Evolutionary conservation across 2,888 invertebrate genomes (phyloP).

Genomic region (Oligia strigilis): DNA sequence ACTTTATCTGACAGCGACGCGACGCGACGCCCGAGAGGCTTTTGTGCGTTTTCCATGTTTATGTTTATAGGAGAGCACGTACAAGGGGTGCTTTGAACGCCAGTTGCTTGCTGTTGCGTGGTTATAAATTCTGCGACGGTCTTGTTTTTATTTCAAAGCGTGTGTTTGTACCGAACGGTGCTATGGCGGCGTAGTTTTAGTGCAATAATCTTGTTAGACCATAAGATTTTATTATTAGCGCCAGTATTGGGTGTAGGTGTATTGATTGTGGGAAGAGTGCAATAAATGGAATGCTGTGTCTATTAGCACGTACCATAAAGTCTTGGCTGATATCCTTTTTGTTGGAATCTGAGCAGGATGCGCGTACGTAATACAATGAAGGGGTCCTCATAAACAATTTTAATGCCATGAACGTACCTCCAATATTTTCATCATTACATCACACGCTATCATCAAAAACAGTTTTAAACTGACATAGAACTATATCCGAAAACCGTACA

Average conservation of each 20-base stretch:
- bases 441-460: not conserved
- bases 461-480: constrained; percentile 29
- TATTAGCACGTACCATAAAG: constrained; percentile 34
- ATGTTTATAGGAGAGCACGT: constrained; percentile 90
- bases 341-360: not conserved
- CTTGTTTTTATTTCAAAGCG: constrained; percentile 84
- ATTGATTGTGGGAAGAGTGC: constrained; percentile 45
- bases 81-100: constrained; percentile 88
- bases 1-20: constrained; percentile 90
- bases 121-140: constrained; percentile 83
- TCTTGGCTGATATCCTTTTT: not conserved
- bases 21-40: constrained; percentile 88
- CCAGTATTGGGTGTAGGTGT: constrained; percentile 32
- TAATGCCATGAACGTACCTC: not conserved
- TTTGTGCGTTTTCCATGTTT: constrained; percentile 90
- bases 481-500: constrained; percentile 23
- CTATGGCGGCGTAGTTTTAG: constrained; percentile 65
- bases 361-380: not conserved
- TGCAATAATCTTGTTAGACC: constrained; percentile 65
- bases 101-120: constrained; percentile 80
- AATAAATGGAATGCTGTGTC: constrained; percentile 43
- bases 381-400: not conserved
- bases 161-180: constrained; percentile 74
- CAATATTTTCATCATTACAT: not conserved
- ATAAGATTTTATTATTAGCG: constrained; percentile 62